These are phyloP conservation scores for Rhopalosiphum maidis DNA, from an alignment of 1,140 invertebrate genomes.

Conservation along the genomic window DNA sequence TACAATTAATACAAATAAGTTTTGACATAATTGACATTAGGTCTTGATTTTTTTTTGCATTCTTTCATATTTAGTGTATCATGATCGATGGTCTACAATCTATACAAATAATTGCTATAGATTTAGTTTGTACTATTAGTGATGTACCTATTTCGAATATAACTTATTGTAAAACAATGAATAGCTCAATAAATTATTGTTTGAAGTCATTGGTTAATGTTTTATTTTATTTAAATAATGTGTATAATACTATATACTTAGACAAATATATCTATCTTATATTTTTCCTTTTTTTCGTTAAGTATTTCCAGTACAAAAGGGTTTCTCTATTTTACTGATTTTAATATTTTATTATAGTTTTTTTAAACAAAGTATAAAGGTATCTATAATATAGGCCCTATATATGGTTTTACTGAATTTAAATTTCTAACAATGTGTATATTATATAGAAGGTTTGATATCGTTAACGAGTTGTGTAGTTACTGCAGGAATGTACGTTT, in stretches of 20 bases:
- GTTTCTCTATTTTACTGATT: neutral
- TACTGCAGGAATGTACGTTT: neutral
- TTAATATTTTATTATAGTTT: neutral
- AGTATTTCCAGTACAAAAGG: neutral
- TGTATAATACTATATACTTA: neutral
- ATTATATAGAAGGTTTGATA: neutral
- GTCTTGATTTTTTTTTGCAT: too few species aligned
- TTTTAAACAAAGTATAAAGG: neutral
- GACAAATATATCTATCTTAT: neutral
- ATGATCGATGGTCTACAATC: neutral
- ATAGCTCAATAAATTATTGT: neutral
- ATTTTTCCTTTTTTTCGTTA: neutral
- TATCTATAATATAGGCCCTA: neutral
- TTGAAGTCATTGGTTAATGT: neutral
- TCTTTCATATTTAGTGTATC: neutral
- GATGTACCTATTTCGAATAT: neutral
- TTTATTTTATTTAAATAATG: neutral
- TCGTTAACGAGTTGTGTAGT: neutral
- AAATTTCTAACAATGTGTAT: neutral
- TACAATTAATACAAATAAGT: neutral
- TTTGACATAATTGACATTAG: neutral
- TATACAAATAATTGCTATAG: neutral
- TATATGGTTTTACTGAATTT: neutral
- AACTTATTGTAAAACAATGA: neutral
- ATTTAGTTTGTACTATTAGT: neutral